Base-by-base conservation (phyloP, 2,888 invertebrate species). In the Drosophila mimica region DNA sequence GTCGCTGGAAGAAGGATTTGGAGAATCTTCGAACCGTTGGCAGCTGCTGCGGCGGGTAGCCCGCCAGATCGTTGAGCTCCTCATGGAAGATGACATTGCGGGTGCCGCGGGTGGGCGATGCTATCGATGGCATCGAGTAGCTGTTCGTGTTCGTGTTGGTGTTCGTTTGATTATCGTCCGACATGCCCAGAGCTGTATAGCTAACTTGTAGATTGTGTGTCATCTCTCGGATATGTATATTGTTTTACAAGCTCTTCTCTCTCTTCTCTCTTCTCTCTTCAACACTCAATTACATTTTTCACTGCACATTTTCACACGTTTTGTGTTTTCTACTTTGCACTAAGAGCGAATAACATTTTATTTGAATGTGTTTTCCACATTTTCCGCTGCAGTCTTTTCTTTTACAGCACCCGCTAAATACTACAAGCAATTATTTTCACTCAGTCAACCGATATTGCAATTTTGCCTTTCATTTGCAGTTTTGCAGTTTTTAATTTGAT, bases 1-100 rank as follows among this genome's bases (percentile, higher is more conserved):
- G 97, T 92, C 93, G 94, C 74, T 94, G 94, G 76, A 93, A 93
- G 66, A 93, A 89, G 20, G 92, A 85, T 75, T 92, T 92, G 43
- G 93, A 93, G 48, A 92, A 92, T 58, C 93, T 91, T 20, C 93
- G 88, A 20, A 91, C 84, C 60, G 88, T 74, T 33, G 92, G 88
- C 61, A 85, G 70, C 69, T 89, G 82, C 57, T 89, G 91, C 38
- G 91, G 83, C 56, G 91, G 89, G 74, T 92, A 92, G 34, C 89
- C 88, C 57, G 91, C 80, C 77, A 83, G 66, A 76, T 91, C 91
- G 61, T 85, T 87, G 62, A 88, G 79, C 38, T 92, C 92, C 57
- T 93, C 90, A 61, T 91, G 91, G 74, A 93, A 93, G 78, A 91
- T 93, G 64, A 93, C 93, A 90, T 92, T 93, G 71, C 93, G 92